Conservation (phyloP, 2,113 vertebrate species). For the Suricata suricatta region DNA sequence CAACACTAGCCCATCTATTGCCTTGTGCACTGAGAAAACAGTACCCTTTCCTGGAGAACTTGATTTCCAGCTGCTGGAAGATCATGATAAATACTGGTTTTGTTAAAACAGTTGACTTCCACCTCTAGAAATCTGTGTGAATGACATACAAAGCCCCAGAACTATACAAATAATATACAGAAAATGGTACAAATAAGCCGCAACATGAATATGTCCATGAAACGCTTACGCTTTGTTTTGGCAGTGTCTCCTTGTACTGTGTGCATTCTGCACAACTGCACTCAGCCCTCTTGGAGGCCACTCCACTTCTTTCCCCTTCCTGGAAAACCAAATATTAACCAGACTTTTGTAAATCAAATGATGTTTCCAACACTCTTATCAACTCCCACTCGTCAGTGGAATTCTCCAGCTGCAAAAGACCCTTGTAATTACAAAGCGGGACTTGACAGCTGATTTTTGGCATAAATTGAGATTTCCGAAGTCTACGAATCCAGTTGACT, state of each 20-base stretch:
- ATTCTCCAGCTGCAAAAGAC: not conserved
- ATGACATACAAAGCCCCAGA: not conserved
- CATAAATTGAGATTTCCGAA: not conserved
- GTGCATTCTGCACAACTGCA: not conserved
- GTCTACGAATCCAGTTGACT: not conserved
- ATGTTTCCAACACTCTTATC: not conserved
- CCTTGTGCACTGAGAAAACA: not conserved
- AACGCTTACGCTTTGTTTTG: fast-evolving
- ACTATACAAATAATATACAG: not conserved
- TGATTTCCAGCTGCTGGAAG: not conserved
- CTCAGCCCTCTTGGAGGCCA: not conserved
- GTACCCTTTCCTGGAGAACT: not conserved
- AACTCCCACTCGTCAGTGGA: not conserved
- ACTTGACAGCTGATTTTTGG: not conserved
- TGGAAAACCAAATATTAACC: not conserved
- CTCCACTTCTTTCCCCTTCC: not conserved
- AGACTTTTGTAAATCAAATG: not conserved
- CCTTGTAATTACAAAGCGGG: not conserved
- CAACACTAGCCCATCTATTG: not conserved
- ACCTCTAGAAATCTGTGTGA: not conserved
- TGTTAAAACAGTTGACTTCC: not conserved
- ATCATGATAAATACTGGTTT: not conserved
- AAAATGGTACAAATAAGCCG: not conserved
- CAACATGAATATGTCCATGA: fast-evolving
- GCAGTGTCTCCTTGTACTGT: not conserved